Base-by-base conservation (phyloP, 2,113 vertebrate species). In the Lanius ludovicianus region DNA sequence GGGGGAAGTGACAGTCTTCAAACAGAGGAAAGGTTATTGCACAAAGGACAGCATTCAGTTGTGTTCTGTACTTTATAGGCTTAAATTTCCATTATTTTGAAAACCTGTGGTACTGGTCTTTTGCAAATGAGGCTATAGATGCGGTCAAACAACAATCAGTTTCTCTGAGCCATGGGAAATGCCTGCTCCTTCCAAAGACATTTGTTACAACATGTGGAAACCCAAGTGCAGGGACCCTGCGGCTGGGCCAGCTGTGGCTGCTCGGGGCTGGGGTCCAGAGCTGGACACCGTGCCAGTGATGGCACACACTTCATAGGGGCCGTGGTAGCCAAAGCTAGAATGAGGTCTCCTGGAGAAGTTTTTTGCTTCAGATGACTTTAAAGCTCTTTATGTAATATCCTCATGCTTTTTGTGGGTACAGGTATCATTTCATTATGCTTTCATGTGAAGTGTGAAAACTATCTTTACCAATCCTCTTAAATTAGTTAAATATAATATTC, bases 381-480 rank as follows among this genome's bases (percentile, higher is more conserved):
- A 95, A 95, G 80, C 97, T 97, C 93, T 94, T 98, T 98, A 91
- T 97, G 96, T 89, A 98, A 97, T 97, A 97, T 95, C 95, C 97
- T 98, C 98, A 98, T 98, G 98, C 96, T 95, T 97, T 98, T 98
- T 98, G 97, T 97, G 92, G 95, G 97, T 95, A 92, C 93, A 97
- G 94, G 96, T 98, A 98, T 98, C 98, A 98, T 98, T 98, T 98
- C 98, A 98, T 98, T 98, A 98, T 96, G 97, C 97, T 98, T 98
- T 98, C 97, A 98, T 98, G 97, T 98, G 98, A 98, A 98, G 98
- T 98, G 98, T 98, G 98, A 98, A 98, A 98, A 98, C 97, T 98
- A 97, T 98, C 98, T 98, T 98, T 98, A 98, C 97, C 98, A 97
- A 98, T 98, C 97, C 98, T 97, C 97, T 97, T 97, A 98, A 98